Conservation (phyloP, 2,888 invertebrate genomes). For the Epiperipatus broadwayi region DNA sequence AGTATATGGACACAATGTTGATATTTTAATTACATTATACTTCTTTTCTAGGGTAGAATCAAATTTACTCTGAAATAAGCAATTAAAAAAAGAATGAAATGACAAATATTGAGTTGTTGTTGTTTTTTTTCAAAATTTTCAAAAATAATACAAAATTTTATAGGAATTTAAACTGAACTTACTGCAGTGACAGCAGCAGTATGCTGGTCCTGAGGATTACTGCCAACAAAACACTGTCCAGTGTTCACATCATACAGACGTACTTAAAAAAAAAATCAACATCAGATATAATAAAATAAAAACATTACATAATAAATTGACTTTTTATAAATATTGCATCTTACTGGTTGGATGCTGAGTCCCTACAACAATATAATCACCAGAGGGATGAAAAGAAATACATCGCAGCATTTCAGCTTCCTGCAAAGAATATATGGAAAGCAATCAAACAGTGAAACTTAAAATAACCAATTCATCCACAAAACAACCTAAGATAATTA, state of each 20-base stretch:
- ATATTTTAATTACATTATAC: no score
- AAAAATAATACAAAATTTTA: constrained; percentile 18
- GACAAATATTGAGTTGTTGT: no score
- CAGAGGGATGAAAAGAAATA: constrained; percentile 82
- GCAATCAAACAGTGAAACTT: no score
- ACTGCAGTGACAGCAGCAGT: constrained; percentile 30
- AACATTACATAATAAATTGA: constrained; percentile 11
- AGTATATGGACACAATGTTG: no score
- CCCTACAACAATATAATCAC: constrained; percentile 80
- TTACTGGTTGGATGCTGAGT: constrained; percentile 55
- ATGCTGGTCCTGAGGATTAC: constrained; percentile 47
- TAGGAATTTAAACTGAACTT: constrained; percentile 27
- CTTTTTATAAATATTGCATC: constrained; percentile 16
- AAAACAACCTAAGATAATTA: no score
- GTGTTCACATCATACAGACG: constrained; percentile 86
- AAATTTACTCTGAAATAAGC: constrained; percentile 10
- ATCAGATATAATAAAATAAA: constrained; percentile 10
- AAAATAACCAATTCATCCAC: no score
- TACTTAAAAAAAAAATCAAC: constrained; percentile 29
- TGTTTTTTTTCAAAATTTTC: no score
- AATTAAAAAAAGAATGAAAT: constrained; percentile 4
- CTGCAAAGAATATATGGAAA: constrained; percentile 29
- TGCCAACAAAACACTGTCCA: constrained; percentile 81
- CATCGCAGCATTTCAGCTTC: constrained; percentile 78
- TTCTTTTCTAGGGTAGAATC: no score